Evolutionary conservation across 2,113 vertebrate genomes (phyloP).

Genomic region (Myotis lucifugus): DNA sequence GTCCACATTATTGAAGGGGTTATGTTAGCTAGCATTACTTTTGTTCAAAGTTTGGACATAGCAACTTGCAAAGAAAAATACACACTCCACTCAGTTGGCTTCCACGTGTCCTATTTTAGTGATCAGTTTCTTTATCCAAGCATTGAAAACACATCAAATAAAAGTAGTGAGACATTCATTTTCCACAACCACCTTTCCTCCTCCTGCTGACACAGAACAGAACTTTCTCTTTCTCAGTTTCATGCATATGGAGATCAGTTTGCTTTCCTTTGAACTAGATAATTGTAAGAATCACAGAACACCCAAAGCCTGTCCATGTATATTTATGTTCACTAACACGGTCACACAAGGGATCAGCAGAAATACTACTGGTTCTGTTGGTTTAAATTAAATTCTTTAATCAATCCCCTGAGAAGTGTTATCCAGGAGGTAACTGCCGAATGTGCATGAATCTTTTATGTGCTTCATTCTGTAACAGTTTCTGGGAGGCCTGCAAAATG

Average conservation of each 20-base stretch:
- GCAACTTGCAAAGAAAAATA: constrained; percentile 12
- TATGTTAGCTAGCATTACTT: neutral
- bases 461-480: constrained; percentile 56
- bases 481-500: constrained; percentile 64
- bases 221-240: constrained; percentile 56
- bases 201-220: constrained; percentile 52
- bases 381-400: constrained; percentile 81
- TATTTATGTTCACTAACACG: constrained; percentile 78
- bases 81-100: neutral
- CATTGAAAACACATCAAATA: constrained; percentile 41
- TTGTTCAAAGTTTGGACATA: constrained; percentile 23
- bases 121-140: constrained; percentile 2
- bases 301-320: constrained; percentile 76
- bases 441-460: constrained; percentile 76
- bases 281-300: constrained; percentile 78
- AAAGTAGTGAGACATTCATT: constrained; percentile 32
- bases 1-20: neutral
- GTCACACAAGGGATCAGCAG: constrained; percentile 69
- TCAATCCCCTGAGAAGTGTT: constrained; percentile 79
- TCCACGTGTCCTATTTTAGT: neutral
- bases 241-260: constrained; percentile 77
- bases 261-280: constrained; percentile 79
- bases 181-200: constrained; percentile 58
- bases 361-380: constrained; percentile 75
- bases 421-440: constrained; percentile 67